These are phyloP conservation scores for Schlechtendalia chinensis DNA, from an alignment of 1,140 invertebrate species.

Conservation along the genomic window DNA sequence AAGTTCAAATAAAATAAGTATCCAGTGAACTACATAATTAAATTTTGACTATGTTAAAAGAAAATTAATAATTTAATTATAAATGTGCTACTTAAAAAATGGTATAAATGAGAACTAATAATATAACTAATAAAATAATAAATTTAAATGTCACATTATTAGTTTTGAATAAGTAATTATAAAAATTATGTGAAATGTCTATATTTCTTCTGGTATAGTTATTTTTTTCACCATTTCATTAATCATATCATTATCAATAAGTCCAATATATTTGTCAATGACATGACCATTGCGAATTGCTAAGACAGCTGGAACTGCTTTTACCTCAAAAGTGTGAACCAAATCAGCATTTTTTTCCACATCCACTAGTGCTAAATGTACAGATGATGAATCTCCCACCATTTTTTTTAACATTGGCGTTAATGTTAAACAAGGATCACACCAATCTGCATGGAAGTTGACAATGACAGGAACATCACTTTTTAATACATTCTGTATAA, in stretches of 20 bases:
- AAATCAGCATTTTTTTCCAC: constrained; percentile 85
- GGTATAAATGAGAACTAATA: not conserved
- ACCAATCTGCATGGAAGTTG: constrained; percentile 89
- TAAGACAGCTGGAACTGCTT: constrained; percentile 87
- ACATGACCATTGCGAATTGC: constrained; percentile 84
- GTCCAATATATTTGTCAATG: constrained; percentile 88
- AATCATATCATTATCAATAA: constrained; percentile 57
- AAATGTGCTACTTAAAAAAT: not conserved
- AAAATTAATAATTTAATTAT: not conserved
- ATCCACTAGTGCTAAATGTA: constrained; percentile 88
- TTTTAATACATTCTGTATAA: constrained; percentile 70
- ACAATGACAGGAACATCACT: constrained; percentile 78
- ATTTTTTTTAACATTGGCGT: constrained; percentile 85
- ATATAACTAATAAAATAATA: not conserved
- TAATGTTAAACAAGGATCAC: constrained; percentile 92
- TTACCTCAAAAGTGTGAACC: constrained; percentile 79
- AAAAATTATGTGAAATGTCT: not conserved
- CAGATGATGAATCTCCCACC: constrained; percentile 71
- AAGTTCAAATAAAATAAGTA: not conserved
- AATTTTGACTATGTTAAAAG: not conserved
- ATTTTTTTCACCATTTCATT: constrained; percentile 53
- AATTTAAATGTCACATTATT: not conserved
- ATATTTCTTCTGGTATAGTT: constrained; percentile 6
- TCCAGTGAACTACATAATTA: not conserved
- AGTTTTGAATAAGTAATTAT: not conserved